Percentiles rank a stretch among this genome's conserved stretches.
Evolutionary conservation across 2,888 invertebrate species (phyloP).

Genomic region (Anthophora plumipes): DNA sequence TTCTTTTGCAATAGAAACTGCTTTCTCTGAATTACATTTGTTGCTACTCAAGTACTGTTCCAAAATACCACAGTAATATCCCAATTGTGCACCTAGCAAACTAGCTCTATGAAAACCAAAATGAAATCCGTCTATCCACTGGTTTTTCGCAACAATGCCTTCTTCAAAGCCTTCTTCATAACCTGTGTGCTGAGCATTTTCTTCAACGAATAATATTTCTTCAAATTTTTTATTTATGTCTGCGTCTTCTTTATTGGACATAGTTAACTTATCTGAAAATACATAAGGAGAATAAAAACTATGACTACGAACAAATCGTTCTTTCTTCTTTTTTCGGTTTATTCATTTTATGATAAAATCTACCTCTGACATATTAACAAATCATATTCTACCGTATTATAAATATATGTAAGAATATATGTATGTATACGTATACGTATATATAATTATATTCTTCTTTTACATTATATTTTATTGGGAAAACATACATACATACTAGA

Average conservation of each 20-base stretch:
- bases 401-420: too few relatives aligned
- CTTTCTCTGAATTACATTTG: slow-evolving; percentile 85
- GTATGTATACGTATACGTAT: too few relatives aligned
- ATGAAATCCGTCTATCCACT: slow-evolving; percentile 88
- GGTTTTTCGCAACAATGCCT: slow-evolving; percentile 85
- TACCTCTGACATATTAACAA: background rate
- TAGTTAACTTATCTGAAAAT: slow-evolving; percentile 20
- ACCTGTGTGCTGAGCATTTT: slow-evolving; percentile 87
- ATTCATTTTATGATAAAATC: background rate
- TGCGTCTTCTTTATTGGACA: slow-evolving; percentile 72
- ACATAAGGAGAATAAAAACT: background rate
- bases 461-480: background rate
- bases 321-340: too few relatives aligned
- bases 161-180: slow-evolving; percentile 89
- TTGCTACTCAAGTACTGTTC: slow-evolving; percentile 84
- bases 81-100: slow-evolving; percentile 91
- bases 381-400: background rate
- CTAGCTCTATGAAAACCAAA: slow-evolving; percentile 92
- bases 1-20: slow-evolving; percentile 86
- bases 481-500: background rate
- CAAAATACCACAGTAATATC: slow-evolving; percentile 89
- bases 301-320: too few relatives aligned
- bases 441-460: background rate
- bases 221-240: slow-evolving; percentile 92
- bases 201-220: slow-evolving; percentile 89